These are phyloP conservation scores for Crocidura indochinensis DNA, from an alignment of 2,797 vertebrate genomes.

Conservation along the genomic window DNA sequence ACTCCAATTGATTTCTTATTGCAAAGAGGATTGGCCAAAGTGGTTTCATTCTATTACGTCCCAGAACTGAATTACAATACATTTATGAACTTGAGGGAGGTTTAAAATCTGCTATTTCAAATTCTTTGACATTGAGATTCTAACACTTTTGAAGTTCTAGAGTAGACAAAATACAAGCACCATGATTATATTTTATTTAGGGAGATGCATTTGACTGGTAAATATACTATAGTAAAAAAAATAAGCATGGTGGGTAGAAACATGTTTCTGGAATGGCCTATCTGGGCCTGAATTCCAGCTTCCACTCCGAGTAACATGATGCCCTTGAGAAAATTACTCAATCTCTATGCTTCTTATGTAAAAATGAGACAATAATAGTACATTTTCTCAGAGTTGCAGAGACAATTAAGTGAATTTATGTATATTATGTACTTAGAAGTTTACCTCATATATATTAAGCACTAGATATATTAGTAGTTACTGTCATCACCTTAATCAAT, in stretches of 20 bases:
- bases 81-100: background rate
- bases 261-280: background rate
- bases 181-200: background rate
- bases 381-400: background rate
- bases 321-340: background rate
- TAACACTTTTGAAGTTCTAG: conserved; percentile 8
- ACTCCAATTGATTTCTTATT: background rate
- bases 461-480: background rate
- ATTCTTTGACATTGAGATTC: background rate
- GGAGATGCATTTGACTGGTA: conserved; percentile 20
- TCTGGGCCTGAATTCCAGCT: background rate
- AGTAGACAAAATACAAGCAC: background rate
- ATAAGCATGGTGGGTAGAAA: background rate
- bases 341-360: conserved; percentile 32
- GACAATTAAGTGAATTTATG: conserved; percentile 7
- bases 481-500: background rate
- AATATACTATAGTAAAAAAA: background rate
- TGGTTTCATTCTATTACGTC: conserved; percentile 43
- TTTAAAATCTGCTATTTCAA: background rate
- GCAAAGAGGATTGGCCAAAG: background rate
- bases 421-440: background rate
- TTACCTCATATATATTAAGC: background rate
- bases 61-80: conserved; percentile 16
- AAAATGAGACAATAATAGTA: background rate
- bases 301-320: background rate